phyloP scores from a whole-genome alignment of 2,113 vertebrate genomes.

The Rhinolophus sinicus region DNA sequence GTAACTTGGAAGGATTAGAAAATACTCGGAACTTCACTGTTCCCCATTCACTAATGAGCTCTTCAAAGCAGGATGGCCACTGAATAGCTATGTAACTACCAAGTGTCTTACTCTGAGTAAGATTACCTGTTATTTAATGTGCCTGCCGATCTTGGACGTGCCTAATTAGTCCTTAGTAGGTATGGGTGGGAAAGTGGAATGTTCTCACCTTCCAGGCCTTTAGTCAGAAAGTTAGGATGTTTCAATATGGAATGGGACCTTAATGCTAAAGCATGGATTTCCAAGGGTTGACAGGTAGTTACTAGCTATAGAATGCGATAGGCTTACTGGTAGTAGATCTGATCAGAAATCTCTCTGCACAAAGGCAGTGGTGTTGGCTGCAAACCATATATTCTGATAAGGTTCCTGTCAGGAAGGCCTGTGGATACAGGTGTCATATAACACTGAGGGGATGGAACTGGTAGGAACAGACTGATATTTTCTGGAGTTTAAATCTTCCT shows the following conservation, averaged over 20 bases:
- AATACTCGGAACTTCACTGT: background rate
- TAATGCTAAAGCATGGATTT: background rate
- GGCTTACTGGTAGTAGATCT: background rate
- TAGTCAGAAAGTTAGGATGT: background rate
- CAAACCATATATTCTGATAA: background rate
- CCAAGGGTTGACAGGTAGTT: background rate
- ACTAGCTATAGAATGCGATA: background rate
- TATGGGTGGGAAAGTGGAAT: background rate
- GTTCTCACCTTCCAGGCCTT: background rate
- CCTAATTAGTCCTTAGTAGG: background rate
- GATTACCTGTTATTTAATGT: background rate
- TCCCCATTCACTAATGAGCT: background rate
- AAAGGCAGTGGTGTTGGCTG: background rate
- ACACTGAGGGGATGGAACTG: background rate
- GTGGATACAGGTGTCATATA: background rate
- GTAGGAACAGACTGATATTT: background rate
- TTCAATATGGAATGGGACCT: background rate
- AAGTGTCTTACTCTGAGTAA: background rate
- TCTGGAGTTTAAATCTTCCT: background rate
- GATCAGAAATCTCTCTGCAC: background rate
- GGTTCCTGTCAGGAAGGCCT: background rate
- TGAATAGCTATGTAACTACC: background rate
- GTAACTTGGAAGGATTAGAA: background rate
- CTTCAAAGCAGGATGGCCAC: background rate
- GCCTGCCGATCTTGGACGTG: background rate